Evolutionary conservation across 2,113 vertebrate genomes (phyloP), one percentile per base, ranked within the genome.

Genomic region (Stercorarius parasiticus): DNA sequence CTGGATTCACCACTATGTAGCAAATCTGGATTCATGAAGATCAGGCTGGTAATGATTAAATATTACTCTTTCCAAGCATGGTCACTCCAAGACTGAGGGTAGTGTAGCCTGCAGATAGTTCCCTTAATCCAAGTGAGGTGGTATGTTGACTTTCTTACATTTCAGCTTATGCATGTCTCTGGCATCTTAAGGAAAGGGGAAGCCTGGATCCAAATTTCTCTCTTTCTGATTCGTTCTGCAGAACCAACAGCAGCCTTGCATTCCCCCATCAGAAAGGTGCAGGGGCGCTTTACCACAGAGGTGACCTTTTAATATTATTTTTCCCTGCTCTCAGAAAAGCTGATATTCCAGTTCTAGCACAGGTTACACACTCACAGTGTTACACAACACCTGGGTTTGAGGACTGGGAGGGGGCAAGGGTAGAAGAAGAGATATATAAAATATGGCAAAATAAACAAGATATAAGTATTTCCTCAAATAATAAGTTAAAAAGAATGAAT

Each of bases 51-150:
- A 89, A 67, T 56, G 6, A 9, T 78, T 77, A 58, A 84, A 73
- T 82, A 26, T 36, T 58, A 23, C 19, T 6, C 26, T 55, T 81
- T 89, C 18, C 38, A 64, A 34, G n/a, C 32, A 74, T 15, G 23
- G 14, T 72, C 43, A 52, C 4, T 52, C 27, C 11, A 15, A 4
- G 6, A 34, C 69, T 71, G 32, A 78, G n/a, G 50, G 34, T 56
- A 49, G 4, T 0, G 0, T 42, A 73, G 29, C 11, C 36, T 11
- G 0, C n/a, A 70, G 29, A 29, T 5, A 45, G 27, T 71, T 59
- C n/a, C 19, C 34, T 71, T 84, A 71, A 52, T 18, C 38, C 67
- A 79, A 12, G 13, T 32, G 20, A 53, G 72, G 55, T 29, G 13
- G 4, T 30, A 34, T 32, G 16, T 47, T 90, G 36, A 29, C 40